Percentiles rank a stretch among this genome's conserved stretches.
These are phyloP conservation scores for Campylorhamphus procurvoides DNA, from an alignment of 2,113 vertebrate genomes.

Conservation along the genomic window DNA sequence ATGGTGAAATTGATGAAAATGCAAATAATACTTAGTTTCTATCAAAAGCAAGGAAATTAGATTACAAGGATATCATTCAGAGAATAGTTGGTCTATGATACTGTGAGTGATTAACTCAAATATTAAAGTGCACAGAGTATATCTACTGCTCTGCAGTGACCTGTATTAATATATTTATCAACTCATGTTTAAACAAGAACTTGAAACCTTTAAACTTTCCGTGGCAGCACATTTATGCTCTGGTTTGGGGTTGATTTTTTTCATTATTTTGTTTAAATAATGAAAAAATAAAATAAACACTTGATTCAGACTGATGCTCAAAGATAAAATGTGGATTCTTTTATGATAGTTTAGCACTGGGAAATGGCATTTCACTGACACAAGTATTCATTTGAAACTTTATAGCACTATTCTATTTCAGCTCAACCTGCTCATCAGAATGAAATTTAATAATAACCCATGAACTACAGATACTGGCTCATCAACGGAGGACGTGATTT, in stretches of 20 bases:
- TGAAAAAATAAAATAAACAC: not conserved
- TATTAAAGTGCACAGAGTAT: not conserved
- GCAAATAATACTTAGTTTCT: not conserved
- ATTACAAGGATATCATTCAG: not conserved
- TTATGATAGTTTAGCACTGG: not conserved
- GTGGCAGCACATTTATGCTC: not conserved
- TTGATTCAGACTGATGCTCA: not conserved
- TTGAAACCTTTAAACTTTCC: not conserved
- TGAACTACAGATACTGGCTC: not conserved
- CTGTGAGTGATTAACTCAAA: not conserved
- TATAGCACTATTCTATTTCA: constrained; percentile 6
- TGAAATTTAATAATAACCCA: constrained; percentile 27
- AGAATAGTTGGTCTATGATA: not conserved
- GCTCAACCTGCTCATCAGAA: not conserved
- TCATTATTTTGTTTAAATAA: not conserved
- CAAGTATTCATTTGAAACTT: not conserved
- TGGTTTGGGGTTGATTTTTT: not conserved
- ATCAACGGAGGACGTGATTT: not conserved
- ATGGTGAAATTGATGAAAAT: not conserved
- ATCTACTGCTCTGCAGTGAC: not conserved
- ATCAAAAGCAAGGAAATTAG: not conserved
- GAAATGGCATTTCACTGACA: not conserved
- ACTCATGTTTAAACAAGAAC: not conserved
- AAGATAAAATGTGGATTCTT: not conserved
- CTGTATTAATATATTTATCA: not conserved